phyloP scores from a whole-genome alignment of 2,888 invertebrate genomes.

The Pandemis corylana region DNA sequence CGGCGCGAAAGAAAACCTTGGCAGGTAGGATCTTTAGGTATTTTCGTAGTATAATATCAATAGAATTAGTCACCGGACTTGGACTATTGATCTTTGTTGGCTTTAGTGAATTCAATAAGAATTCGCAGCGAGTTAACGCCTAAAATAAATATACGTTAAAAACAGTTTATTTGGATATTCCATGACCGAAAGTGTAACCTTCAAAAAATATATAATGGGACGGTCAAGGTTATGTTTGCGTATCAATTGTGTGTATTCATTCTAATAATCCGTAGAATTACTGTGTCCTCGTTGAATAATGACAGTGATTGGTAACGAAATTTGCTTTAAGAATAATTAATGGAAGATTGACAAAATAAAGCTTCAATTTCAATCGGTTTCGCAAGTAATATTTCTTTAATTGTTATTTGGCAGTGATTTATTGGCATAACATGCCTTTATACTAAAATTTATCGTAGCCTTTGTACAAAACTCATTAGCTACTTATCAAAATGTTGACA shows the following conservation, averaged over 20 bases:
- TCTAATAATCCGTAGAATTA: not conserved
- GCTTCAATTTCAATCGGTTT: slow-evolving; percentile 6
- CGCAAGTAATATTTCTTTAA: slow-evolving; percentile 23
- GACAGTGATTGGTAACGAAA: not conserved
- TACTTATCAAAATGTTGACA: not conserved
- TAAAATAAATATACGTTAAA: not conserved
- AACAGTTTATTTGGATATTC: not conserved
- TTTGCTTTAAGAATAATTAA: not conserved
- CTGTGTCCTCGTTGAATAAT: too few species aligned
- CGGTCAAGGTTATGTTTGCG: not conserved
- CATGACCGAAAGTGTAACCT: not conserved
- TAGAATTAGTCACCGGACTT: slow-evolving; percentile 26
- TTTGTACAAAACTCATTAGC: not conserved
- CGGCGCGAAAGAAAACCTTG: slow-evolving; percentile 40
- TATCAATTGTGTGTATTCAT: not conserved
- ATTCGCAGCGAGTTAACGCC: slow-evolving; percentile 8
- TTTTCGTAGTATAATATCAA: too few species aligned
- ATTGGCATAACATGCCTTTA: slow-evolving; percentile 8
- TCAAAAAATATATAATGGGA: not conserved
- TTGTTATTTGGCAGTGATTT: slow-evolving; percentile 25
- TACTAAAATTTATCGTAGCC: not conserved
- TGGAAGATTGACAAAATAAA: slow-evolving; percentile 20
- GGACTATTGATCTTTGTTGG: slow-evolving; percentile 25
- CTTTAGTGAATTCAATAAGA: not conserved
- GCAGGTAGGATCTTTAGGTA: slow-evolving; percentile 44